phyloP scores from a whole-genome alignment of 2,888 invertebrate genomes.

The Ctena decussata region DNA sequence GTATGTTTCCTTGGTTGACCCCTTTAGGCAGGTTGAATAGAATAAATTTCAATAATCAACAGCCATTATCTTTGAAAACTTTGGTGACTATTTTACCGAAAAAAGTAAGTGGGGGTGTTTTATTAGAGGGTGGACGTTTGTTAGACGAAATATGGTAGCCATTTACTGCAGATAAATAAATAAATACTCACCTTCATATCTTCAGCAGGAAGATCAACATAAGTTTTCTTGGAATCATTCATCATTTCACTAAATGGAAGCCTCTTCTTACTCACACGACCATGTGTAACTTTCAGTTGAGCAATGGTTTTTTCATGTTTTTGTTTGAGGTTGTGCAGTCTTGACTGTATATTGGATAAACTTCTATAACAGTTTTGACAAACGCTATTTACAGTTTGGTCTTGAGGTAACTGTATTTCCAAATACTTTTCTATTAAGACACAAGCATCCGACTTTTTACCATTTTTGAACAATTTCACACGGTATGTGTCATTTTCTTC shows the following conservation, averaged over 20 bases:
- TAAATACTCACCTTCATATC: background rate
- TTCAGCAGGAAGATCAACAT: background rate
- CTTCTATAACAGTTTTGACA: background rate
- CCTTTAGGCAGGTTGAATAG: too few species aligned
- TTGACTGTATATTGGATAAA: too few species aligned
- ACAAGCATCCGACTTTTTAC: background rate
- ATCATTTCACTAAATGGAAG: background rate
- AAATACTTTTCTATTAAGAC: background rate
- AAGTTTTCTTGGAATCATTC: background rate
- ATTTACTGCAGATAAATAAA: too few species aligned
- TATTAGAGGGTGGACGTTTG: too few species aligned
- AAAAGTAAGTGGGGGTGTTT: too few species aligned
- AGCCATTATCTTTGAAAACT: too few species aligned
- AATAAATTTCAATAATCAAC: too few species aligned
- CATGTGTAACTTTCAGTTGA: background rate
- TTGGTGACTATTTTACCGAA: too few species aligned
- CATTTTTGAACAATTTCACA: background rate
- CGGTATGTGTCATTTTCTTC: background rate
- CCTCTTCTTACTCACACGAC: background rate
- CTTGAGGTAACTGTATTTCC: background rate
- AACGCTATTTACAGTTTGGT: background rate
- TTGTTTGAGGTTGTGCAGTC: background rate
- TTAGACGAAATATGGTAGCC: too few species aligned
- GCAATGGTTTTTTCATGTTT: too few species aligned
- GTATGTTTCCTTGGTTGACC: too few species aligned